phyloP scores from a whole-genome alignment of 1,140 invertebrate species.

The Nephila pilipes region DNA sequence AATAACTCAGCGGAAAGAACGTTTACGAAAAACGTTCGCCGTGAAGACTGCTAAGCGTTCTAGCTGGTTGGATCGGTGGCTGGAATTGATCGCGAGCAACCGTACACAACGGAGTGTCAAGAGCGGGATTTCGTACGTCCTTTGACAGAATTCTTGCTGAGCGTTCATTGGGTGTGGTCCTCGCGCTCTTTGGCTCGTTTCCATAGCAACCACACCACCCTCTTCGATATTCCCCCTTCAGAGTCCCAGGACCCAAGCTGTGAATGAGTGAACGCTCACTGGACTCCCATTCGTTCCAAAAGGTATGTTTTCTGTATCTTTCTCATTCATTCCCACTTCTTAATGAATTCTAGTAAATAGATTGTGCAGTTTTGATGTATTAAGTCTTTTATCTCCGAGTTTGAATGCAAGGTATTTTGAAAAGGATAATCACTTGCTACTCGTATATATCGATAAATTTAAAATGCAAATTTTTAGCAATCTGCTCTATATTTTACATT shows the following conservation, averaged over 20 bases:
- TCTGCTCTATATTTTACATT: no score
- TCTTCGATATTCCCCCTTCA: slow-evolving; percentile 21
- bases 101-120: background rate
- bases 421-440: no score
- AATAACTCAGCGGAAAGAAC: no score
- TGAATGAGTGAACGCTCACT: background rate
- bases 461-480: no score
- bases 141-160: slow-evolving; percentile 49
- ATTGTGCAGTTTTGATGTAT: background rate
- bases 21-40: no score
- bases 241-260: slow-evolving; percentile 41
- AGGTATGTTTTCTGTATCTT: background rate
- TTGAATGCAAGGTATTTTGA: no score
- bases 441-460: no score
- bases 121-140: slow-evolving; percentile 50
- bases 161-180: slow-evolving; percentile 68
- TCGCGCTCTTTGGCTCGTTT: slow-evolving; percentile 60
- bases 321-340: background rate
- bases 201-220: slow-evolving; percentile 32
- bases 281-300: background rate
- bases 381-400: no score
- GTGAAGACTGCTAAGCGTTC: no score
- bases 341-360: background rate
- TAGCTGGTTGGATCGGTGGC: background rate
- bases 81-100: background rate